Evolutionary conservation across 2,797 vertebrate species (phyloP).

Genomic region (Scleropages formosus): DNA sequence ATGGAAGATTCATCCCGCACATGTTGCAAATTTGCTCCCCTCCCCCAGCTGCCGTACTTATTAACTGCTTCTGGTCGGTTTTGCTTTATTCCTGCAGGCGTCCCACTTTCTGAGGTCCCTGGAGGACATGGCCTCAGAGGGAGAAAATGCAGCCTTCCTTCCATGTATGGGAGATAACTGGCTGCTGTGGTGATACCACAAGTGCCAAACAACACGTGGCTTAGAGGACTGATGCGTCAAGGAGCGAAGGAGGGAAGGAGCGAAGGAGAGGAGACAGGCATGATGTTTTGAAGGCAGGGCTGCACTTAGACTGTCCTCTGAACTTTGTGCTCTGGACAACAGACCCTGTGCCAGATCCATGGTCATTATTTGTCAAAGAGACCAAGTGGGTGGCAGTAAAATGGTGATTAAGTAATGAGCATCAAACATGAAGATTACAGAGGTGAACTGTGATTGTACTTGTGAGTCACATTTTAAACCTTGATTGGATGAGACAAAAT

Average conservation of each 20-base stretch:
- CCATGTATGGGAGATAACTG: not conserved
- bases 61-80: not conserved
- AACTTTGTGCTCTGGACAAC: not conserved
- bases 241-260: too few relatives aligned
- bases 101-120: not conserved
- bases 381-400: too few relatives aligned
- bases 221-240: not conserved
- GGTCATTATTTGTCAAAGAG: too few relatives aligned
- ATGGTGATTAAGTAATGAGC: too few relatives aligned
- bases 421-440: too few relatives aligned
- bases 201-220: not conserved
- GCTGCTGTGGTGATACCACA: not conserved
- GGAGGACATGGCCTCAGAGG: not conserved
- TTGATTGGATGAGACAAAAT: too few relatives aligned
- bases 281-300: not conserved
- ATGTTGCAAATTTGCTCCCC: slow-evolving; percentile 65
- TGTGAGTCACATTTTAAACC: too few relatives aligned
- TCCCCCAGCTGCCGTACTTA: slow-evolving; percentile 16
- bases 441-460: too few relatives aligned
- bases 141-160: not conserved
- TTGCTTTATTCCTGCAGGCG: slow-evolving; percentile 17
- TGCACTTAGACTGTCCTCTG: not conserved
- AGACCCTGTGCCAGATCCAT: not conserved
- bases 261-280: not conserved
- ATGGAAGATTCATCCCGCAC: slow-evolving; percentile 72